A percentile compares a stretch with the other conserved stretches of the same genome.
Conservation (phyloP, 2,888 invertebrate genomes). For the Sepiola atlantica region DNA sequence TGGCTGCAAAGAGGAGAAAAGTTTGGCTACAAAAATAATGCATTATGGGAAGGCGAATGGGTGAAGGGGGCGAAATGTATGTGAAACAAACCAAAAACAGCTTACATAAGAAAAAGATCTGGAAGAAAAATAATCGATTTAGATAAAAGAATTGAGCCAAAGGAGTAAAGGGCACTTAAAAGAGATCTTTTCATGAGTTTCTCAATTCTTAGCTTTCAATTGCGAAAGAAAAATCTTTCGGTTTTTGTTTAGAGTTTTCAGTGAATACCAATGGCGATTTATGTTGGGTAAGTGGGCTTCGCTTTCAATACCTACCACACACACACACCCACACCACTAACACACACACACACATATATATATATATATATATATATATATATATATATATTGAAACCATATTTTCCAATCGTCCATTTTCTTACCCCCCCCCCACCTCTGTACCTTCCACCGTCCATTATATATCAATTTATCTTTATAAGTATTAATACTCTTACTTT, state of each 20-base stretch:
- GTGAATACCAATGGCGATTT: slow-evolving; percentile 22
- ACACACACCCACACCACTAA: too few relatives aligned
- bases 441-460: too few relatives aligned
- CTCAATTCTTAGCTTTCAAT: slow-evolving; percentile 22
- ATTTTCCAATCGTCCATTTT: too few relatives aligned
- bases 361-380: too few relatives aligned
- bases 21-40: slow-evolving; percentile 32
- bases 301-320: not conserved
- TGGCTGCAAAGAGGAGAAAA: not conserved
- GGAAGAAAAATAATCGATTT: slow-evolving; percentile 7
- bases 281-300: slow-evolving; percentile 7
- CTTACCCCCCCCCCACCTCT: too few relatives aligned
- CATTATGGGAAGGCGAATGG: not conserved
- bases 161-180: slow-evolving; percentile 23
- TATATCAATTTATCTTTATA: too few relatives aligned
- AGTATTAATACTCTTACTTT: too few relatives aligned
- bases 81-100: not conserved
- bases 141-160: slow-evolving; percentile 32
- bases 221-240: not conserved
- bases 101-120: not conserved
- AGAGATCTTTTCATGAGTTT: slow-evolving; percentile 32
- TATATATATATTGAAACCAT: too few relatives aligned
- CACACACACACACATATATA: too few relatives aligned
- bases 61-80: not conserved
- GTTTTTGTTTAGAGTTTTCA: not conserved